Evolutionary conservation across 2,113 vertebrate species (phyloP).

Genomic region (Casuarius casuarius): DNA sequence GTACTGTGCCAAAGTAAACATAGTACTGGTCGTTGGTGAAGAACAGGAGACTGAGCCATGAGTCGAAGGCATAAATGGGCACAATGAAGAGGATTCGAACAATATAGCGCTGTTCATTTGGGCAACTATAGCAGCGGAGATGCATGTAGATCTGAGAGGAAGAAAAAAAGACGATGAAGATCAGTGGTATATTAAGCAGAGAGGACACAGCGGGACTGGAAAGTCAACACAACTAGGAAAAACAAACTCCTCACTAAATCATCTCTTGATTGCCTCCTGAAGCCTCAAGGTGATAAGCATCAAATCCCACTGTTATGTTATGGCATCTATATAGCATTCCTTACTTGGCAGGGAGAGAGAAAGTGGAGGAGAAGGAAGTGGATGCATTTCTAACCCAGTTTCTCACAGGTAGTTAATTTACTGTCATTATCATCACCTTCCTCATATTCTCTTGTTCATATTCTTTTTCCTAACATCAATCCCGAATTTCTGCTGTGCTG

Average conservation of each 20-base stretch:
- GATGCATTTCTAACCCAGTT: background rate
- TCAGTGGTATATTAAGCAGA: background rate
- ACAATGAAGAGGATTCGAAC: slow-evolving; percentile 97
- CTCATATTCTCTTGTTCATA: background rate
- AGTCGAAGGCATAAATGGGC: slow-evolving; percentile 96
- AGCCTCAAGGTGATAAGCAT: background rate
- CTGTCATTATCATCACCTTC: background rate
- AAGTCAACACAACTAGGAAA: background rate
- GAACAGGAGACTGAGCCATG: slow-evolving; percentile 98
- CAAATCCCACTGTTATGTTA: background rate
- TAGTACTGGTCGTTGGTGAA: slow-evolving; percentile 99
- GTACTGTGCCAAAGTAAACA: slow-evolving; percentile 93
- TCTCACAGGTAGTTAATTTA: background rate
- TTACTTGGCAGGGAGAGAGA: background rate
- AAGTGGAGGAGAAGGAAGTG: background rate
- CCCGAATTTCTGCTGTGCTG: background rate
- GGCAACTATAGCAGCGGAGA: slow-evolving; percentile 93
- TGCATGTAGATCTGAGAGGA: slow-evolving; percentile 94
- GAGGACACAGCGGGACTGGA: background rate
- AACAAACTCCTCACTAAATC: background rate
- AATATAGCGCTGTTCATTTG: slow-evolving; percentile 95
- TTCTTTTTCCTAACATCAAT: background rate
- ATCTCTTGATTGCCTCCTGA: background rate
- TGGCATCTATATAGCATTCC: background rate
- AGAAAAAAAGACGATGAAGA: background rate